A percentile compares a stretch with the other conserved stretches of the same genome.
Evolutionary conservation across 2,888 invertebrate species (phyloP).

Genomic region (Lycaena phlaeas): DNA sequence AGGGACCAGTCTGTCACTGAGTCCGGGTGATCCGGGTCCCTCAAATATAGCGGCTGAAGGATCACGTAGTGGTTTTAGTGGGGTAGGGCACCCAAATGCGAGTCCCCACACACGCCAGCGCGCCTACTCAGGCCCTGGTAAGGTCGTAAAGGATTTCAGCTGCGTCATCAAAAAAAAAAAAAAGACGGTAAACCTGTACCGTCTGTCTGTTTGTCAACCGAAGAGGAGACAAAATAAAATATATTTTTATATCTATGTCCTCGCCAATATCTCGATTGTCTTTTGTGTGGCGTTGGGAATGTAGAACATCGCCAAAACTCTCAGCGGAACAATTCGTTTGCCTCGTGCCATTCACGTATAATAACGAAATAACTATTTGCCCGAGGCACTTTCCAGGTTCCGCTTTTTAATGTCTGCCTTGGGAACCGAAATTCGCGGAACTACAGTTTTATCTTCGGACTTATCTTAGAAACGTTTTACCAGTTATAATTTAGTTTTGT

Average conservation of each 20-base stretch:
- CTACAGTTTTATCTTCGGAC: slow-evolving; percentile 10
- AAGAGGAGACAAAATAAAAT: no score
- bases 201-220: no score
- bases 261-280: slow-evolving; percentile 5
- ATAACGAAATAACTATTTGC: slow-evolving; percentile 17
- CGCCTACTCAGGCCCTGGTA: no score
- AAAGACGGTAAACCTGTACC: no score
- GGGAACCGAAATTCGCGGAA: slow-evolving; percentile 15
- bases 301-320: slow-evolving; percentile 13
- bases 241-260: neutral
- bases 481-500: slow-evolving; percentile 7
- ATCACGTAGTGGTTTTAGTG: no score
- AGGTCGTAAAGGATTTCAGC: no score
- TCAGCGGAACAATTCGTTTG: slow-evolving; percentile 17
- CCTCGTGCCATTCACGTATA: slow-evolving; percentile 17
- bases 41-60: no score
- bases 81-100: no score
- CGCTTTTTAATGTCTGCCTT: slow-evolving; percentile 17
- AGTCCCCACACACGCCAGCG: no score
- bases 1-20: no score
- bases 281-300: slow-evolving; percentile 11
- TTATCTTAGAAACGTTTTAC: slow-evolving; percentile 7
- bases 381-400: slow-evolving; percentile 15
- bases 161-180: no score
- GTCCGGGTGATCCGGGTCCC: no score